These are phyloP conservation scores for Diplodus puntazzo DNA, from an alignment of 2,797 vertebrate species.

Conservation along the genomic window DNA sequence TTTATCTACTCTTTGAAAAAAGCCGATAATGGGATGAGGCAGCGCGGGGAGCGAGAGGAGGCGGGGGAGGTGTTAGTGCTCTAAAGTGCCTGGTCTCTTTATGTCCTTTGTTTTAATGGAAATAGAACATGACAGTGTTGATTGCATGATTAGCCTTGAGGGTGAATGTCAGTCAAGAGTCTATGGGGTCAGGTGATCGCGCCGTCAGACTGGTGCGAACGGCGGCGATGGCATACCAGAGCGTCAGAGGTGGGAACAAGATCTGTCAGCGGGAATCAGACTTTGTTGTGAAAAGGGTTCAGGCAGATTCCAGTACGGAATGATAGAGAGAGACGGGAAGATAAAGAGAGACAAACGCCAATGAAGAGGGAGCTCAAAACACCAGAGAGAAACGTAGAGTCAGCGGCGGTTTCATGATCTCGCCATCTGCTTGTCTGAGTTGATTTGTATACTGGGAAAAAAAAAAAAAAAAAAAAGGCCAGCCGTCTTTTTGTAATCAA, in stretches of 20 bases:
- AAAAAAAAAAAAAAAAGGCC: constrained; percentile 63
- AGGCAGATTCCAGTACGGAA: constrained; percentile 18
- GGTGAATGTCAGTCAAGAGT: constrained; percentile 59
- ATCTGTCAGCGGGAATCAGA: constrained; percentile 32
- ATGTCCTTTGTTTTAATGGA: constrained; percentile 77
- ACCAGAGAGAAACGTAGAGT: constrained; percentile 46
- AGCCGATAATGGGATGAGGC: constrained; percentile 82
- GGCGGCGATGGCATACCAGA: not conserved
- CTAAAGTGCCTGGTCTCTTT: constrained; percentile 68
- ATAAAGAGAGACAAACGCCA: constrained; percentile 46
- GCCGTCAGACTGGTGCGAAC: constrained; percentile 31
- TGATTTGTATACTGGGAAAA: constrained; percentile 64
- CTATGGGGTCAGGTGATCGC: constrained; percentile 48
- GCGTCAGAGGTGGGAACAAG: constrained; percentile 19
- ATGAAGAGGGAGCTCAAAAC: constrained; percentile 45
- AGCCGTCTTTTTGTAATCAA: constrained; percentile 55
- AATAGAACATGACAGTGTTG: constrained; percentile 73
- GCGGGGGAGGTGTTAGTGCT: constrained; percentile 59
- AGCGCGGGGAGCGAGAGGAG: constrained; percentile 53
- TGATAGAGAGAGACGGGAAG: no score
- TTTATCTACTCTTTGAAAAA: constrained; percentile 84
- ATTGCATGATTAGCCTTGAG: constrained; percentile 68
- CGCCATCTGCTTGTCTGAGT: constrained; percentile 79
- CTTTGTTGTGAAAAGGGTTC: constrained; percentile 20
- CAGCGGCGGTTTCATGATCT: constrained; percentile 60